A percentile compares a stretch with the other conserved stretches of the same genome.
Conservation (phyloP, 1,140 invertebrate genomes). For the Drosophila lini region DNA sequence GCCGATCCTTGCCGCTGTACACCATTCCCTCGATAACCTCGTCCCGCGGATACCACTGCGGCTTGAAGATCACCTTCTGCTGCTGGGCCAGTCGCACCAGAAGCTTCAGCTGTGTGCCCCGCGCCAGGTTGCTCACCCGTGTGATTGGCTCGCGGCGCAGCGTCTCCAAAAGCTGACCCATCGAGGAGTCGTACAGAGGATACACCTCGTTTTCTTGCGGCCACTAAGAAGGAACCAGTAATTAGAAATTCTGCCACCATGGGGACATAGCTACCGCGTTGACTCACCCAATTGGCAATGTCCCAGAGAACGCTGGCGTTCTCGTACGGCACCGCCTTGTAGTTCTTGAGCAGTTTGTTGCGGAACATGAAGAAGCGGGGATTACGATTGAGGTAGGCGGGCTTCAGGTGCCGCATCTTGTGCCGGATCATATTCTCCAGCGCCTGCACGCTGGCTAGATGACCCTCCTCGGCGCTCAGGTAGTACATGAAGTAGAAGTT, state of each 20-base stretch:
- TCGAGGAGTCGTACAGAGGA: conserved; percentile 87
- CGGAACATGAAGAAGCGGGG: conserved; percentile 83
- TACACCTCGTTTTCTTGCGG: conserved; percentile 88
- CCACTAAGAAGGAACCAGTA: conserved; percentile 86
- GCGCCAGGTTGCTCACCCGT: conserved; percentile 89
- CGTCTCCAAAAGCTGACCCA: conserved; percentile 90
- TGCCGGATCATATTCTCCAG: conserved; percentile 74
- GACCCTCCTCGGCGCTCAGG: conserved; percentile 76
- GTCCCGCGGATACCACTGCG: conserved; percentile 92
- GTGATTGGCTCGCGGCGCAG: conserved; percentile 89
- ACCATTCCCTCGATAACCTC: conserved; percentile 91
- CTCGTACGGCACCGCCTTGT: conserved; percentile 69
- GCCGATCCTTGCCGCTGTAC: conserved; percentile 95
- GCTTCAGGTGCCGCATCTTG: conserved; percentile 78
- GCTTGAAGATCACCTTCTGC: conserved; percentile 94
- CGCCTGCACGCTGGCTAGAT: conserved; percentile 70
- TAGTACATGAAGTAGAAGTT: conserved; percentile 85
- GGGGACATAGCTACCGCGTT: not conserved
- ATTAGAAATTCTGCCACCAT: conserved; percentile 5
- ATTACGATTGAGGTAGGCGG: conserved; percentile 82
- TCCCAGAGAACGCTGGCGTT: conserved; percentile 83
- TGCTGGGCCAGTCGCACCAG: conserved; percentile 91
- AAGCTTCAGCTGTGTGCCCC: conserved; percentile 96
- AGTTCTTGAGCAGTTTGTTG: conserved; percentile 82
- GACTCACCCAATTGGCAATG: conserved; percentile 83